Evolutionary conservation across 2,113 vertebrate genomes (phyloP).

Genomic region (Oryzias celebensis): DNA sequence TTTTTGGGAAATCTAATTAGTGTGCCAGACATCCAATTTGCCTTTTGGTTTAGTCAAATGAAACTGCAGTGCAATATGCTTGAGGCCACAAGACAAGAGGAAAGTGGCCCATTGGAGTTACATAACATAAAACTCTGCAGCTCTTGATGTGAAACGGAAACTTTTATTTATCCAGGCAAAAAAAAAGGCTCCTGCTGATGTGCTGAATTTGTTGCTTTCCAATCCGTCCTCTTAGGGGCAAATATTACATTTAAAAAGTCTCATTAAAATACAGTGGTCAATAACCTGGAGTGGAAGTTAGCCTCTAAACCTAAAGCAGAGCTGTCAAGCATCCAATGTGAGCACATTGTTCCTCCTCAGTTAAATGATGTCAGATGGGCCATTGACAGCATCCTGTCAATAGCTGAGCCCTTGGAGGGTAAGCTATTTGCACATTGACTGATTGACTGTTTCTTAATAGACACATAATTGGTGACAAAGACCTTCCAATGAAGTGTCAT

Average conservation of each 20-base stretch:
- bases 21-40: constrained; percentile 82
- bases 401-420: constrained; percentile 84
- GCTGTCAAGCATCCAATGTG: constrained; percentile 68
- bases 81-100: constrained; percentile 55
- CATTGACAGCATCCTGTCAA: constrained; percentile 92
- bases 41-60: constrained; percentile 80
- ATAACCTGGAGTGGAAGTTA: constrained; percentile 47
- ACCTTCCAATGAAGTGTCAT: constrained; percentile 92
- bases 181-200: constrained; percentile 34
- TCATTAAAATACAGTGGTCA: constrained; percentile 65
- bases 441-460: constrained; percentile 99
- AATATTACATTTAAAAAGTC: constrained; percentile 57
- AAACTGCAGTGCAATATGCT: constrained; percentile 61
- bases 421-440: constrained; percentile 88
- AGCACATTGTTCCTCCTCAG: constrained; percentile 80
- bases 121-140: constrained; percentile 42
- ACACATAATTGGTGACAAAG: constrained; percentile 99
- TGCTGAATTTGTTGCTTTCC: constrained; percentile 31
- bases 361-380: constrained; percentile 85
- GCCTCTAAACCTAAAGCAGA: constrained; percentile 22
- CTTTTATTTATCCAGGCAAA: constrained; percentile 38
- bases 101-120: constrained; percentile 59
- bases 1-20: constrained; percentile 80
- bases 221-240: constrained; percentile 17
- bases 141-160: constrained; percentile 40